Percentiles rank a stretch among this genome's conserved stretches.
These are phyloP conservation scores for Manis javanica DNA, from an alignment of 2,797 vertebrate species.

Conservation along the genomic window DNA sequence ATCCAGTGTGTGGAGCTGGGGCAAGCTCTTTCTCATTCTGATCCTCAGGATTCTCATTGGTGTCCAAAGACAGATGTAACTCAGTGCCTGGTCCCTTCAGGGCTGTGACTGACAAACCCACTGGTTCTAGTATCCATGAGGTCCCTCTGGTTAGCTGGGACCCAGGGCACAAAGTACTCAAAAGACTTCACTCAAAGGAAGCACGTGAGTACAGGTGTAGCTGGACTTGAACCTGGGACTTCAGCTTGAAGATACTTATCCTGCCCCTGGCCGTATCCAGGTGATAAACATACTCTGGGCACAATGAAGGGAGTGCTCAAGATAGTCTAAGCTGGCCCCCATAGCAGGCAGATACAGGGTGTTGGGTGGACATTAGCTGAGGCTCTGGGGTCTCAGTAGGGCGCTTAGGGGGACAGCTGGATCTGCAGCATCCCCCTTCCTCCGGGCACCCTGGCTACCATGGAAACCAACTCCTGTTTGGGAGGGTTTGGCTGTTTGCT, in stretches of 20 bases:
- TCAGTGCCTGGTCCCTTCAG: not conserved
- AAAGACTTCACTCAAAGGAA: not conserved
- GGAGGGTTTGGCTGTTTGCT: constrained; percentile 82
- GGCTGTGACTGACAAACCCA: not conserved
- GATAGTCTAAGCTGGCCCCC: constrained; percentile 55
- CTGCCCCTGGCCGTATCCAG: constrained; percentile 15
- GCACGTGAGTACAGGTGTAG: not conserved
- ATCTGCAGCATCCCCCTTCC: constrained; percentile 72
- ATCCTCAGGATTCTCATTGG: not conserved
- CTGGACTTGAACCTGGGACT: constrained; percentile 44
- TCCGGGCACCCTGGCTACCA: constrained; percentile 77
- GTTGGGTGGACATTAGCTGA: constrained; percentile 58
- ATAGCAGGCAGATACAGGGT: constrained; percentile 59
- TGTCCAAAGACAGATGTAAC: not conserved
- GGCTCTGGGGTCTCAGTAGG: constrained; percentile 62
- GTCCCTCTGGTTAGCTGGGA: not conserved
- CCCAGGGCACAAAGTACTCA: not conserved
- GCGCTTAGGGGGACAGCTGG: constrained; percentile 79
- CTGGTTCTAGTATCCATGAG: not conserved
- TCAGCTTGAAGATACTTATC: not conserved
- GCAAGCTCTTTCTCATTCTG: not conserved
- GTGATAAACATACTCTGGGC: constrained; percentile 28
- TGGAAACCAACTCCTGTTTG: constrained; percentile 83
- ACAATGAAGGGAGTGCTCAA: not conserved
- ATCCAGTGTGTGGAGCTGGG: not conserved